Conservation (phyloP, 2,888 invertebrate species). For the Troides aeacus region DNA sequence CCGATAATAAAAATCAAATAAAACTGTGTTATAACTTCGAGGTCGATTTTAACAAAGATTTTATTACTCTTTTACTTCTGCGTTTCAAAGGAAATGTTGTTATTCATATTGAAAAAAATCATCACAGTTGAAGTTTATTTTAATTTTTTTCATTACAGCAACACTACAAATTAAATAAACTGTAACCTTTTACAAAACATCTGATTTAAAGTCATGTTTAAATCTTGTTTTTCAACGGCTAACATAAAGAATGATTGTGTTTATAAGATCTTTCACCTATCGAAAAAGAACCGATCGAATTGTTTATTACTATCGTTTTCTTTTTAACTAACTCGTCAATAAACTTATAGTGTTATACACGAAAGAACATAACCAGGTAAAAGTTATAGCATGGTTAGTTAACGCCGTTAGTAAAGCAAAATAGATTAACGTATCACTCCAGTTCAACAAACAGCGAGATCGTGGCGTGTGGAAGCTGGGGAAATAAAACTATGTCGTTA, state of each 20-base stretch:
- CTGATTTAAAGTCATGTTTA: no score
- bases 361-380: background rate
- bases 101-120: background rate
- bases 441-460: background rate
- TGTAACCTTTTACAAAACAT: background rate
- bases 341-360: no score
- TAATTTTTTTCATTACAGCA: background rate
- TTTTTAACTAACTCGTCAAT: no score
- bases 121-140: background rate
- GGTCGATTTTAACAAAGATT: background rate
- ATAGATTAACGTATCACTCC: no score
- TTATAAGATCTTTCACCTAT: no score
- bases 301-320: no score
- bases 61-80: background rate
- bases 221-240: no score
- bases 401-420: no score
- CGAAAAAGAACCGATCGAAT: no score
- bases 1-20: background rate
- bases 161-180: background rate
- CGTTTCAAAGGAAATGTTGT: background rate
- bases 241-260: no score
- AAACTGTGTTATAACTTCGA: background rate
- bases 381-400: no score
- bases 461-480: background rate
- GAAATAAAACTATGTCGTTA: conserved; percentile 10